Base-by-base conservation (phyloP, 2,113 vertebrate species). In the Oophaga pumilio region DNA sequence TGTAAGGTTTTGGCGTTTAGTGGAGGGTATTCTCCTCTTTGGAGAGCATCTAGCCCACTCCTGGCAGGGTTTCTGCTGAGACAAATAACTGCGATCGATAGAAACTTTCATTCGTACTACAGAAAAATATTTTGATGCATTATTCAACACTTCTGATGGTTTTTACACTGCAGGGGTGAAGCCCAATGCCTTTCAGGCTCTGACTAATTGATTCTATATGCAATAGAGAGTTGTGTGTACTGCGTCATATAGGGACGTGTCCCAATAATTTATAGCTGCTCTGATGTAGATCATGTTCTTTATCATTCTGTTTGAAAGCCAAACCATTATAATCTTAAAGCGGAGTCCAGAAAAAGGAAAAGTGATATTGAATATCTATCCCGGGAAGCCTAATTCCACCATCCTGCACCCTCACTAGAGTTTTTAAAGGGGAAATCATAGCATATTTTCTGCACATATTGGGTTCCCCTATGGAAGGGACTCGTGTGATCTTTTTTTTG, bases 21-120 rank as follows among this genome's bases (percentile, higher is more conserved):
- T 76, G 33, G 33, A 4, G 33, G 33, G 33, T 43, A 43, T 24
- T 9, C 28, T 17, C 22, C 4, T 4, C 7, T 18, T 28, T 9
- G 77, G 9, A 28, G 49, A 33, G 20, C 74, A 13, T 20, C n/a
- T 20, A 14, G 78, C 56, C 78, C 78, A 80, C 50, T n/a, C 78
- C 50, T 33, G 26, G 26, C 18, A 17, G 57, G 4, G 8, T 80
- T 80, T 80, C 22, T 18, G 9, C 78, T 8, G 57, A 80, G 78
- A 80, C 3, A 60, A 60, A 80, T 80, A 60, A 33, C 78, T 43
- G 28, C 20, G 28, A 80, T 80, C 78, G 33, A 80, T 80, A 33
- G 56, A 24, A 80, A 80, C 28, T 26, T 80, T 80, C 28, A 60
- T 6, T 80, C n/a, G 14, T 59, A 49, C 71, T 74, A 11, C 33